These are phyloP conservation scores for Calephelis virginiensis DNA, from an alignment of 1,140 invertebrate species.

Conservation along the genomic window DNA sequence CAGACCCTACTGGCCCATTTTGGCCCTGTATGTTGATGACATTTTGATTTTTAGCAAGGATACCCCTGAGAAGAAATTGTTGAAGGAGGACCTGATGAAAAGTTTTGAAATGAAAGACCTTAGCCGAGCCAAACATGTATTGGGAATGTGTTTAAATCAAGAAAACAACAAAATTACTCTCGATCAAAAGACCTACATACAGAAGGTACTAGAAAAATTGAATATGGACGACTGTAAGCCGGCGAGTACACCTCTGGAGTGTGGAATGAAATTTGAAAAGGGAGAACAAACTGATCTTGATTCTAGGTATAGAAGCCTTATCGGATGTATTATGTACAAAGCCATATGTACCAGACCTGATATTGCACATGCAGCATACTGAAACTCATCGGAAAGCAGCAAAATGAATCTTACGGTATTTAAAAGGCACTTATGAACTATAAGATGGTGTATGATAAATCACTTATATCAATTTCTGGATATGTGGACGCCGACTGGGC, in stretches of 20 bases:
- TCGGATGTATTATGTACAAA: slow-evolving; percentile 37
- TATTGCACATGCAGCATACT: slow-evolving; percentile 27
- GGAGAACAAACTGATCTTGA: slow-evolving; percentile 18
- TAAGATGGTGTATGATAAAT: slow-evolving; percentile 23
- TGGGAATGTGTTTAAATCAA: no score
- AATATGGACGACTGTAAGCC: slow-evolving; percentile 4
- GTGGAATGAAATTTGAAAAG: slow-evolving; percentile 26
- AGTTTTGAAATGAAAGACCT: no score
- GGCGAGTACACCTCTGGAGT: slow-evolving; percentile 22
- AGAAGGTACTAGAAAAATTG: slow-evolving; percentile 9
- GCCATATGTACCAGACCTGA: slow-evolving; percentile 28
- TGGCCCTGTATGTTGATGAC: not conserved
- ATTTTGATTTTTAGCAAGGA: not conserved
- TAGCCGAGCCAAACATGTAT: no score
- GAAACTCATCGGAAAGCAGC: slow-evolving; percentile 33
- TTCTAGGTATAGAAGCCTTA: slow-evolving; percentile 29
- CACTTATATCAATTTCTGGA: slow-evolving; percentile 12
- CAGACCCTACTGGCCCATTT: not conserved
- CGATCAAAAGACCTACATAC: slow-evolving; percentile 7
- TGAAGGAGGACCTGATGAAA: no score
- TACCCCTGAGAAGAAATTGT: no score
- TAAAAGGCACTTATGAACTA: slow-evolving; percentile 31
- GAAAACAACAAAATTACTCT: not conserved
- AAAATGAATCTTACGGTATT: slow-evolving; percentile 32
- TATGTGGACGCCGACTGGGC: slow-evolving; percentile 36